phyloP scores from a whole-genome alignment of 2,797 vertebrate genomes.

The Typhlichthys subterraneus region DNA sequence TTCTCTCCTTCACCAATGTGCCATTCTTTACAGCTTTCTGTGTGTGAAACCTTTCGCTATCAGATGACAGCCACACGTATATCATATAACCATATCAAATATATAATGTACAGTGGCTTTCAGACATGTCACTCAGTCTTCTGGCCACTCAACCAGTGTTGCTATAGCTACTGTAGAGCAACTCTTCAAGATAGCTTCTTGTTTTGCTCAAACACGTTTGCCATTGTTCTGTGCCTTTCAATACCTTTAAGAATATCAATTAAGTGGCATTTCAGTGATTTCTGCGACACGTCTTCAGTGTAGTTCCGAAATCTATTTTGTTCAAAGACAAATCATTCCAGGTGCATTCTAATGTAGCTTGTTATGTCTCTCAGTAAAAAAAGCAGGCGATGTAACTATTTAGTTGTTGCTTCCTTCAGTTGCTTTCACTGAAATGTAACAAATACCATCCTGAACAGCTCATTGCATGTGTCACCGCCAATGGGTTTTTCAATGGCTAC shows the following conservation, averaged over 20 bases:
- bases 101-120: too few species aligned
- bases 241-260: background rate
- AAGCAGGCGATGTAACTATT: constrained; percentile 1
- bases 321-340: background rate
- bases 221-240: background rate
- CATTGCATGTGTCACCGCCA: too few species aligned
- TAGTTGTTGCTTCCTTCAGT: background rate
- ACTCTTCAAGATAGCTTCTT: too few species aligned
- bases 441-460: too few species aligned
- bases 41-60: constrained; percentile 43
- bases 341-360: background rate
- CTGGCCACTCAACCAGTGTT: too few species aligned
- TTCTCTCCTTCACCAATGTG: constrained; percentile 13
- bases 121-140: too few species aligned
- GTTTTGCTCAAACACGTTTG: constrained; percentile 3
- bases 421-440: too few species aligned
- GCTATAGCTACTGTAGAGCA: too few species aligned
- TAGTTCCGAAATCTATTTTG: constrained; percentile 17
- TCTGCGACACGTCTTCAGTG: background rate
- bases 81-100: too few species aligned
- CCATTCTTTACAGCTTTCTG: constrained; percentile 16
- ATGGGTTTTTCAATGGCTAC: too few species aligned
- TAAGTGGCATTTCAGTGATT: constrained; percentile 1
- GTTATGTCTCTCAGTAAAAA: constrained; percentile 5
- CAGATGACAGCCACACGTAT: background rate